phyloP scores from a whole-genome alignment of 2,888 invertebrate species.

The Tetropium fuscum region DNA sequence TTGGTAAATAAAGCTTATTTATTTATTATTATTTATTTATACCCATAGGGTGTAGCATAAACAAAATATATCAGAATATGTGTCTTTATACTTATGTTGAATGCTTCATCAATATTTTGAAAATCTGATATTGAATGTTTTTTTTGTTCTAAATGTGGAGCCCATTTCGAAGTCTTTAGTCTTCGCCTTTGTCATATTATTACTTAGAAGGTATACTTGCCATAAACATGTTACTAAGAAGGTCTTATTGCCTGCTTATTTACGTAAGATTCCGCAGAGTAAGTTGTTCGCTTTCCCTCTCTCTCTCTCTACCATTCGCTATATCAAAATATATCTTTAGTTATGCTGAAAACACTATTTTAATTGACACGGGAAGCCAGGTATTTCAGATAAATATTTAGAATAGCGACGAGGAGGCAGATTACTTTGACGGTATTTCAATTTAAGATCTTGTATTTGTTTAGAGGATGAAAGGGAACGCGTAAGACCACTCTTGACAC shows the following conservation, averaged over 20 bases:
- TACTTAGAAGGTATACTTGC: conserved; percentile 3
- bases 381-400: conserved; percentile 43
- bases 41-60: too few relatives aligned
- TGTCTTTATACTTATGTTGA: too few relatives aligned
- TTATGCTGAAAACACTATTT: conserved; percentile 18
- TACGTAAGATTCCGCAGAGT: conserved; percentile 5
- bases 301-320: conserved; percentile 12
- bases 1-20: too few relatives aligned
- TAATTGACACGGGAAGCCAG: conserved; percentile 44
- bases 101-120: too few relatives aligned
- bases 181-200: not conserved
- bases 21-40: too few relatives aligned
- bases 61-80: too few relatives aligned
- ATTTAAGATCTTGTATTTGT: conserved; percentile 15
- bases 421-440: conserved; percentile 25
- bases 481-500: not conserved
- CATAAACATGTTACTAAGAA: not conserved
- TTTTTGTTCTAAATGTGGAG: too few relatives aligned
- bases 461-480: conserved; percentile 1
- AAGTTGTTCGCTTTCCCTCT: conserved; percentile 8
- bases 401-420: conserved; percentile 30
- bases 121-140: too few relatives aligned
- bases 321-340: conserved; percentile 3
- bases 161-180: too few relatives aligned
- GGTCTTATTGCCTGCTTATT: conserved; percentile 12